Evolutionary conservation across 2,888 invertebrate species (phyloP).

Genomic region (Philopedon plagiatum): DNA sequence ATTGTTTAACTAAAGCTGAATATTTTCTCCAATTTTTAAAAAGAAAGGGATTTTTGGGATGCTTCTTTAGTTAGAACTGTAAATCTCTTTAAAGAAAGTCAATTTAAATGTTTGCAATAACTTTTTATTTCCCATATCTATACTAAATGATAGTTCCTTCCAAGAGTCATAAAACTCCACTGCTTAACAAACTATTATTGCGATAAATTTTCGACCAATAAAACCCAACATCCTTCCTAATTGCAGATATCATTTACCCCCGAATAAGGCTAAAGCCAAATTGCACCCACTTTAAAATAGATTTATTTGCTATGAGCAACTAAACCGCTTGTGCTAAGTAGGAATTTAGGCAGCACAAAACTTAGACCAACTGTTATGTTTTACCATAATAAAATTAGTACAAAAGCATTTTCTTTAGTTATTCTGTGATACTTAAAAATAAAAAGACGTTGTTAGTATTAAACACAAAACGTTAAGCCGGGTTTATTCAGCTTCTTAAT

Average conservation of each 20-base stretch:
- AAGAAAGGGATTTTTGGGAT: too few species aligned
- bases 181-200: slow-evolving; percentile 44
- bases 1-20: too few species aligned
- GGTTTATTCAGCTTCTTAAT: too few species aligned
- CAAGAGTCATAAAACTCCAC: slow-evolving; percentile 32
- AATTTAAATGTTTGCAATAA: too few species aligned
- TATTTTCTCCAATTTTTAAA: too few species aligned
- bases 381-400: neutral
- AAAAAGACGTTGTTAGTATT: too few species aligned
- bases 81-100: too few species aligned
- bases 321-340: slow-evolving; percentile 30
- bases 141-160: slow-evolving; percentile 19
- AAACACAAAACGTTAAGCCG: too few species aligned
- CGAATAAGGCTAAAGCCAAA: slow-evolving; percentile 36
- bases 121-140: neutral
- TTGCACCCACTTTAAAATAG: slow-evolving; percentile 47
- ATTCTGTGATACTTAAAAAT: too few species aligned
- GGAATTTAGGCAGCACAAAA: slow-evolving; percentile 28
- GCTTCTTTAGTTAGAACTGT: too few species aligned
- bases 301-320: slow-evolving; percentile 37
- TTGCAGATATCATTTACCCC: slow-evolving; percentile 49
- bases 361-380: neutral
- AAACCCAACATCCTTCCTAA: slow-evolving; percentile 45
- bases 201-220: slow-evolving; percentile 46
- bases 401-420: too few species aligned